Evolutionary conservation across 1,140 invertebrate genomes (phyloP).

Genomic region (Oncopeltus fasciatus): DNA sequence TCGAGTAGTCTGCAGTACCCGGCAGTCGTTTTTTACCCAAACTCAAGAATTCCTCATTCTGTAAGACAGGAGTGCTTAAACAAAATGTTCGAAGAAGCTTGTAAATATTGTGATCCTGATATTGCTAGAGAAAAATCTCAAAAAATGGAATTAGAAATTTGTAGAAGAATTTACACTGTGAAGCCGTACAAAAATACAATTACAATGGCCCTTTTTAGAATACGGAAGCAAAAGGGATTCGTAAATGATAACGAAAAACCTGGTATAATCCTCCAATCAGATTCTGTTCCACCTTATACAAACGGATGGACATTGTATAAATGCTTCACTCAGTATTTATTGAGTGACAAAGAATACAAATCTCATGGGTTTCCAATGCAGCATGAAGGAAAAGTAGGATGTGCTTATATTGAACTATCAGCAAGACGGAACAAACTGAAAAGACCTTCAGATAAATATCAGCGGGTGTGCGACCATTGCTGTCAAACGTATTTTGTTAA

Average conservation of each 20-base stretch:
- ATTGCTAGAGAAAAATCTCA: not conserved
- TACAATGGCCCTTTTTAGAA: not conserved
- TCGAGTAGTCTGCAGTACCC: not conserved
- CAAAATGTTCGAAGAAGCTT: not conserved
- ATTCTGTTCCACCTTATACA: not conserved
- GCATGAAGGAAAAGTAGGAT: not conserved
- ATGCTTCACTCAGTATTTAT: not conserved
- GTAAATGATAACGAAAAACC: not conserved
- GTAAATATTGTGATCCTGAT: not conserved
- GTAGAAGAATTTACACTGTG: not conserved
- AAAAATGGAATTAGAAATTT: not conserved
- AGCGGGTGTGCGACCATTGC: not conserved
- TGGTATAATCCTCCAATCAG: not conserved
- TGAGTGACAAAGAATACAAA: not conserved
- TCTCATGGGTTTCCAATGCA: not conserved
- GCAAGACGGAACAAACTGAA: not conserved
- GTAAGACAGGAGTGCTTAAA: not conserved
- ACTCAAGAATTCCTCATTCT: not conserved
- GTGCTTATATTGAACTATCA: not conserved
- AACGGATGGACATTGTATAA: conserved; percentile 1
- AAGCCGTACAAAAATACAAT: not conserved
- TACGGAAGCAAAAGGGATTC: not conserved
- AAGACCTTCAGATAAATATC: not conserved
- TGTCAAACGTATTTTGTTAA: not conserved
- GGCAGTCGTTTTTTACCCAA: not conserved